Conservation (phyloP, 1,140 invertebrate species). For the Hylyphantes graminicola region DNA sequence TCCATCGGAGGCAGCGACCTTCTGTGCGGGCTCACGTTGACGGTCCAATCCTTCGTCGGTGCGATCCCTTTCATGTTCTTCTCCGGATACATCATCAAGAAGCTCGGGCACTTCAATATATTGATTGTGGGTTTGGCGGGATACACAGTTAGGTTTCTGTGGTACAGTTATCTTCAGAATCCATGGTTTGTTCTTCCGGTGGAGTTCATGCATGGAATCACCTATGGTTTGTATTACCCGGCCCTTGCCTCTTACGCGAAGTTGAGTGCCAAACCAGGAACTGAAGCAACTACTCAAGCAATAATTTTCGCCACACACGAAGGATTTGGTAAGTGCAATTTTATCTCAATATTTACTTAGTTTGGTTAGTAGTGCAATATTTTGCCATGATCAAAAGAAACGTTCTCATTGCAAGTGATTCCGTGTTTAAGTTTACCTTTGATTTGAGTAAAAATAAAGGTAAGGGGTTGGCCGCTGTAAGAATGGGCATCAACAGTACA, state of each 20-base stretch:
- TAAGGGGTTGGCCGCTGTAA: no score
- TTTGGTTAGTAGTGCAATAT: no score
- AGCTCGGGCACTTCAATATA: not conserved
- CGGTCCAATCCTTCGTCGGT: conserved; percentile 81
- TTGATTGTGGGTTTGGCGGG: conserved; percentile 71
- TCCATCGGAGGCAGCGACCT: conserved; percentile 13
- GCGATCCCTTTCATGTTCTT: conserved; percentile 82
- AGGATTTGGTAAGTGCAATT: conserved; percentile 21
- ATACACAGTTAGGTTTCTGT: conserved; percentile 80
- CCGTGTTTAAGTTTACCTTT: no score
- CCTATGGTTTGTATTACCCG: conserved; percentile 88
- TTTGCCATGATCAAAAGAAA: no score
- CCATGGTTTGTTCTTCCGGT: conserved; percentile 83
- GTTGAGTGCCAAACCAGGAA: conserved; percentile 83
- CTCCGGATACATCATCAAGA: conserved; percentile 2
- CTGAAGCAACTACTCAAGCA: conserved; percentile 81
- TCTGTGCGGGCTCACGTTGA: not conserved
- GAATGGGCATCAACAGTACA: no score
- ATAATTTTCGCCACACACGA: conserved; percentile 70
- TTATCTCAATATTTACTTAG: not conserved
- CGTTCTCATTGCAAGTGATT: no score
- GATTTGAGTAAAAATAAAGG: no score
- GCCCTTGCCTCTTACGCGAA: conserved; percentile 89
- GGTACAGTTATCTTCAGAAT: conserved; percentile 81
- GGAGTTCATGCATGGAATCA: conserved; percentile 87